Evolutionary conservation across 2,113 vertebrate genomes (phyloP), one percentile per base, ranked within the genome.

Genomic region (Paradoxurus hermaphroditus): DNA sequence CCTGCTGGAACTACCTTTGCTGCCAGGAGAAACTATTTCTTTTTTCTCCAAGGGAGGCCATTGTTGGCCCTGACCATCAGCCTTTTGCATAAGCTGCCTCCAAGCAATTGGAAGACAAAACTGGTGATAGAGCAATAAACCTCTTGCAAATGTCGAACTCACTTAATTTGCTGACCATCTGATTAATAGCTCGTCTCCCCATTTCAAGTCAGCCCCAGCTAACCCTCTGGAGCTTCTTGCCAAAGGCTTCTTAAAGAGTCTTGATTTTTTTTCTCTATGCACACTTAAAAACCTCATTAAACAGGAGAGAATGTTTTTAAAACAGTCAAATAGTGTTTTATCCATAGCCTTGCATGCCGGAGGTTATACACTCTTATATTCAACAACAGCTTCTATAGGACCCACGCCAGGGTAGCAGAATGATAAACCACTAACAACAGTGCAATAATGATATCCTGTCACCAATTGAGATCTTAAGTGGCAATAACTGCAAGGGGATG

Each of bases 271-370:
- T 15, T 27, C 13, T 19, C 31, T n/a, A 51, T 14, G 88, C 27
- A 91, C 14, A 91, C 53, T 90, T 94, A 93, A 91, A 90, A 92
- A 92, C 77, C 88, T 97, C 93, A 97, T 95, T 96, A 93, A 93
- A 88, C 73, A 93, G 83, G 56, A 95, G 27, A 91, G 36, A 85
- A 85, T 94, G 56, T 94, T 97, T 97, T 97, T 82, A 82, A 94
- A 96, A 82, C 70, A 91, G 59, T 53, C 16, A n/a, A 72, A 91
- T 49, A 63, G 78, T 70, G 51, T 89, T 94, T 94, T 78, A 94
- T 56, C 62, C 86, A 75, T 53, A 90, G 65, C 62, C 27, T 94
- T 79, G 86, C 72, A 23, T 56, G 91, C 49, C 12, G 11, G 90
- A 96, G 87, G 95, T 90, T 94, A 77, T 95, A 92, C 91, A 95